These are phyloP conservation scores for Boloria selene DNA, from an alignment of 2,888 invertebrate species.

Conservation along the genomic window DNA sequence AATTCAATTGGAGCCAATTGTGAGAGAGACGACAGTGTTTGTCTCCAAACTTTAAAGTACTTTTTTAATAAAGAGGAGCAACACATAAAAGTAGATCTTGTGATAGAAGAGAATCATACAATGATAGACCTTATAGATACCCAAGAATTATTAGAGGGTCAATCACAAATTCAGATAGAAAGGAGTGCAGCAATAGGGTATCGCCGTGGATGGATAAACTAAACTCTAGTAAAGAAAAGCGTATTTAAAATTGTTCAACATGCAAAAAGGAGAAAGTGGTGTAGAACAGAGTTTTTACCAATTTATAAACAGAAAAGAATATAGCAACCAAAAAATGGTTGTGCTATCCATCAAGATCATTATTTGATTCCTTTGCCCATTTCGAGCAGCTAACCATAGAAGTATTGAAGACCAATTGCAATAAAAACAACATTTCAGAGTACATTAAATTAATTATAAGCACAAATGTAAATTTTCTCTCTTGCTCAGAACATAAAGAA, in stretches of 20 bases:
- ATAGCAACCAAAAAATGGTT: constrained; percentile 34
- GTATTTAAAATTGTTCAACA: constrained; percentile 12
- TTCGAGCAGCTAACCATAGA: constrained; percentile 8
- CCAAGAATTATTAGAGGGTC: constrained; percentile 20
- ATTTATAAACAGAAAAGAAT: constrained; percentile 36
- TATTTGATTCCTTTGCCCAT: constrained; percentile 37
- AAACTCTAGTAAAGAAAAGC: constrained; percentile 17
- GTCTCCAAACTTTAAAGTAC: constrained; percentile 31
- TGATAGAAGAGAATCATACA: constrained; percentile 21
- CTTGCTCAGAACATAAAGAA: too few relatives aligned
- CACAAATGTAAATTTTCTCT: too few relatives aligned
- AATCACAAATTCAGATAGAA: constrained; percentile 22
- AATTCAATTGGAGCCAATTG: constrained; percentile 38
- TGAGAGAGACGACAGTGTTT: constrained; percentile 34
- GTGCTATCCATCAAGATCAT: constrained; percentile 34
- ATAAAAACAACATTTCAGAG: too few relatives aligned
- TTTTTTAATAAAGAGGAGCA: constrained; percentile 19
- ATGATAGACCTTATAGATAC: constrained; percentile 20
- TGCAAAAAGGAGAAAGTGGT: constrained; percentile 16
- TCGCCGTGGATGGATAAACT: constrained; percentile 38
- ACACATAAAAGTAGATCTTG: neutral
- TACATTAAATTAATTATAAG: too few relatives aligned
- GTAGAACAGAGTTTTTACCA: constrained; percentile 18
- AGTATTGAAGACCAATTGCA: too few relatives aligned
- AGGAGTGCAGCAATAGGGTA: constrained; percentile 36